Evolutionary conservation across 1,140 invertebrate species (phyloP), one percentile per base, ranked within the genome.

Genomic region (Penaeus indicus): DNA sequence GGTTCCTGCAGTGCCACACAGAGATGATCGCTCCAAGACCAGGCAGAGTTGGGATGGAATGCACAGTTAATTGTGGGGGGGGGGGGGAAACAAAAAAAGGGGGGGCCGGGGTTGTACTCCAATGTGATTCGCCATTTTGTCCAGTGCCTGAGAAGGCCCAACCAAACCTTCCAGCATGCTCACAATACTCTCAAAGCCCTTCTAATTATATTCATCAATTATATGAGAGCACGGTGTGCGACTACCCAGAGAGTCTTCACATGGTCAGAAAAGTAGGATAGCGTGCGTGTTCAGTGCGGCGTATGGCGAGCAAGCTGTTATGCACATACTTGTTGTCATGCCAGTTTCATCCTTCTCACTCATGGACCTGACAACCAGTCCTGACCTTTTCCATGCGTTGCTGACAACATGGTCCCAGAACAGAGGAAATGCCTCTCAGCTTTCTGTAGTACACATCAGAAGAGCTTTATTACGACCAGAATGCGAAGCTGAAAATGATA

Each of bases 401-500:
- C 93, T 97, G 60, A 95, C 96, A 72, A 95, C 95, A 42, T 95
- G 94, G 94, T 95, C 91, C 94, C 94, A 19, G 90, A 91, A 2
- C 90, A 75, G 92, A 92, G 25, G 92, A 92, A 64, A 92, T 93
- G 82, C 97, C 97, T 0, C 95, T n/a, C 96, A 91, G 97, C 96
- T 0, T 97, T 95, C 91, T 93, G 94, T 96, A 1, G 97, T n/a
- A 97, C 92, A 97, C 96, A 0, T 96, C 96, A 16, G 97, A 98
- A 92, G 97, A 97, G 96, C 96, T 10, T 93, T 96, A 21, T 94
- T 98, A 22, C 95, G 98, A 87, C 97, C 97, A 1, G 98, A 99
- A 93, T 99, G 98, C 99, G 89, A 98, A 98, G 92, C 93, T 99
- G 1, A 94, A 96, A 91, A 98, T 99, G 96, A 97, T 99, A 82